Evolutionary conservation across 2,888 invertebrate species (phyloP), one percentile per base, ranked within the genome.

Genomic region (Andrena camellia): DNA sequence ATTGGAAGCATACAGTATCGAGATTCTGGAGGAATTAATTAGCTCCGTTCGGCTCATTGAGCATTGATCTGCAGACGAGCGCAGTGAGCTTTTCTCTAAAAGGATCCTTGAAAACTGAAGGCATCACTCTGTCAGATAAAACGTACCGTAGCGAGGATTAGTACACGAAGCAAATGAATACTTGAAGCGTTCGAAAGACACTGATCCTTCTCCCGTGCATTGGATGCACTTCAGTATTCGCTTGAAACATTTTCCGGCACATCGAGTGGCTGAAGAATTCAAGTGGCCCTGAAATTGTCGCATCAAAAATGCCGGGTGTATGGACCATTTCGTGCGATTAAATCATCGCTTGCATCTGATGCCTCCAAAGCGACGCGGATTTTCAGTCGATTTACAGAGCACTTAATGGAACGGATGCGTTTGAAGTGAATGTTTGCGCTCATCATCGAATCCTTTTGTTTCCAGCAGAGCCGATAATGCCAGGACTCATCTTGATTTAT

Each of bases 381-480:
- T 87, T 86, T 81, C 81, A 79, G 79, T 79, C 83, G 77, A 83
- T 86, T 87, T 87, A 79, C 83, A 78, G 63, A 85, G 85, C 83
- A 81, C 83, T 85, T 83, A 77, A 83, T 78, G 83, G 83, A 57
- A 74, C 69, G 63, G 78, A 52, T 66, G 78, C 68, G 76, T 80
- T 79, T 75, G 73, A 73, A 82, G 50, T 78, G 72, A 67, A 76
- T 80, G 80, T 78, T 85, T 85, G 68, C 74, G 60, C 71, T 60
- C 64, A 69, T 75, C 77, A 81, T 85, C 29, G 80, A 81, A 80
- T 50, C 78, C 59, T 80, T 54, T 79, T 77, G 75, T 74, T 60
- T 54, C 85, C 20, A 75, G 59, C 50, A 33, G 60, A 29, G 17
- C 68, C 64, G 50, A 59, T 63, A 68, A 63, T 60, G 62, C 76